Conservation (phyloP, 2,113 vertebrate genomes). For the Sisor rabdophorus region DNA sequence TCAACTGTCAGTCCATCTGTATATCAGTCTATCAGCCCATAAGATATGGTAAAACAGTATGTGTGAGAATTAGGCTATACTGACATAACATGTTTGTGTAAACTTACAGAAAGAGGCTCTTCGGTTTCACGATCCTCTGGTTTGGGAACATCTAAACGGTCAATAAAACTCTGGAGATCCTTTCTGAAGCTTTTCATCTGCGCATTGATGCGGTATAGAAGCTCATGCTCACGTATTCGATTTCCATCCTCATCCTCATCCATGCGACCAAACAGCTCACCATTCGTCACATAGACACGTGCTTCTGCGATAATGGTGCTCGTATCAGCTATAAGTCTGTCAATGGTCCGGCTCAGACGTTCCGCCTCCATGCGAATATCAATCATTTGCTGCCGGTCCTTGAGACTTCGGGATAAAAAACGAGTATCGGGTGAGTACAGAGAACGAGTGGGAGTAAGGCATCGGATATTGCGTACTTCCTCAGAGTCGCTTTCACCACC, state of each 20-base stretch:
- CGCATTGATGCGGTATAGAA: conserved; percentile 94
- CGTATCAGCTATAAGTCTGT: conserved; percentile 92
- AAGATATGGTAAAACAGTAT: background rate
- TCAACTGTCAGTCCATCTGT: too few species aligned
- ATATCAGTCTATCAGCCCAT: background rate
- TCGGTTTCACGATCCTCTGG: conserved; percentile 83
- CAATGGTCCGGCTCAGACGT: conserved; percentile 91
- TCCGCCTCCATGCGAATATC: conserved; percentile 96
- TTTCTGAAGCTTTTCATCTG: conserved; percentile 98
- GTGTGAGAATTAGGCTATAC: too few species aligned
- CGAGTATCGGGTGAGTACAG: conserved; percentile 83
- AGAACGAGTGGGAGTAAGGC: conserved; percentile 89
- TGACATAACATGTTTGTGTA: background rate
- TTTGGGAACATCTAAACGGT: conserved; percentile 94
- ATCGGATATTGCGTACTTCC: conserved; percentile 92
- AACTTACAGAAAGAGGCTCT: conserved; percentile 95
- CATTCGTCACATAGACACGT: conserved; percentile 87
- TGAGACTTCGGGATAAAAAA: conserved; percentile 86
- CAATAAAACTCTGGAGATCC: conserved; percentile 95
- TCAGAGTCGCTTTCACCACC: conserved; percentile 95
- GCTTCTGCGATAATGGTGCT: conserved; percentile 97
- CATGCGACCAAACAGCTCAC: conserved; percentile 89
- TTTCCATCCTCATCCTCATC: conserved; percentile 93
- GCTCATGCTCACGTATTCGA: conserved; percentile 93
- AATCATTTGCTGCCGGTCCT: conserved; percentile 95